These are phyloP conservation scores for Onchidella celtica DNA, from an alignment of 2,888 invertebrate species.

Conservation along the genomic window DNA sequence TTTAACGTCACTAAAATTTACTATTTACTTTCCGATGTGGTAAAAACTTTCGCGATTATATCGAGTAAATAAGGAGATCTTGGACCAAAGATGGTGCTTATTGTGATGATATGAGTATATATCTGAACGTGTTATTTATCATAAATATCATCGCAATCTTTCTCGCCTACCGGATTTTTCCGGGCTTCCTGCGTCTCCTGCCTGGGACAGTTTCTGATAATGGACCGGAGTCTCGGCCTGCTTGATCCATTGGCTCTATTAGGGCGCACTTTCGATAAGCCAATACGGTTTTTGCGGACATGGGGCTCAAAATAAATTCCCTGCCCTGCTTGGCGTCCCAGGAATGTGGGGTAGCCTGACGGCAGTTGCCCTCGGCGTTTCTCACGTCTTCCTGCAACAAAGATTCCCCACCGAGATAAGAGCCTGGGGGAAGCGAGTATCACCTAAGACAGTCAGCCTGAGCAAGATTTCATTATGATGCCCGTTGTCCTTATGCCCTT, in stretches of 20 bases:
- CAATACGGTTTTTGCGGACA: conserved; percentile 1
- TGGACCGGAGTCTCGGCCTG: neutral
- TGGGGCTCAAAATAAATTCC: conserved; percentile 7
- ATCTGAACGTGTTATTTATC: too few relatives aligned
- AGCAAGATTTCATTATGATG: too few relatives aligned
- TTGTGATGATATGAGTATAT: too few relatives aligned
- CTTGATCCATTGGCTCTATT: conserved; percentile 34
- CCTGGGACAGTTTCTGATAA: conserved; percentile 2
- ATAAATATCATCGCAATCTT: neutral
- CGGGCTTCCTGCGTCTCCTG: neutral
- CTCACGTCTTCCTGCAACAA: conserved; percentile 20
- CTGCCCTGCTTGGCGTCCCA: neutral
- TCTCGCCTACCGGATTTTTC: conserved; percentile 10
- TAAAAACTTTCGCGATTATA: too few relatives aligned
- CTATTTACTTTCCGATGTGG: too few relatives aligned
- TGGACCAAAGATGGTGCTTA: too few relatives aligned
- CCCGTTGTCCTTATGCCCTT: too few relatives aligned
- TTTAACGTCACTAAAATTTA: too few relatives aligned
- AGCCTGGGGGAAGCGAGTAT: too few relatives aligned
- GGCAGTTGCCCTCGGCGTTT: neutral
- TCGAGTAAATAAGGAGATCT: too few relatives aligned
- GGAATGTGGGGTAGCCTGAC: neutral
- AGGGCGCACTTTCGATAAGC: conserved; percentile 42
- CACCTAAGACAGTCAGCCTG: too few relatives aligned
- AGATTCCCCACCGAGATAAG: too few relatives aligned